Percentiles rank a stretch among this genome's conserved stretches.
Conservation (phyloP, 2,888 invertebrate genomes). For the Suillia variegata region DNA sequence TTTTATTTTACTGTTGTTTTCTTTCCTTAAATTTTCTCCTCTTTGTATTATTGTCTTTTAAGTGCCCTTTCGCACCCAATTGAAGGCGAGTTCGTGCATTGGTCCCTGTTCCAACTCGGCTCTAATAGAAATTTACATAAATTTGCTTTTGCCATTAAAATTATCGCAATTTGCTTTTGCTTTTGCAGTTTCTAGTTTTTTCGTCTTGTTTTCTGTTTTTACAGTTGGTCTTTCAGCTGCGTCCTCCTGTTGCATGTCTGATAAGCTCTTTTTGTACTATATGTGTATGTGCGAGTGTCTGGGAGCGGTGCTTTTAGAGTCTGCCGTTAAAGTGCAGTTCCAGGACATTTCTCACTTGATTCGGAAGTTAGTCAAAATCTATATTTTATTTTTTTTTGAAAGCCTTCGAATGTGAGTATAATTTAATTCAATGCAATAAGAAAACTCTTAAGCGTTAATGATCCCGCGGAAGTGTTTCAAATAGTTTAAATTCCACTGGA, state of each 20-base stretch:
- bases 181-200: neutral
- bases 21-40: neutral
- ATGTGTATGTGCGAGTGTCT: too few relatives aligned
- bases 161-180: constrained; percentile 9
- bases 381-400: too few relatives aligned
- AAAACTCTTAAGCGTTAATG: too few relatives aligned
- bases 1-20: neutral
- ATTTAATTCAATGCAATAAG: too few relatives aligned
- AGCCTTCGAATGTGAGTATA: too few relatives aligned
- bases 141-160: constrained; percentile 31
- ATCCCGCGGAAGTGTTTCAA: too few relatives aligned
- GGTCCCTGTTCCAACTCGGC: neutral
- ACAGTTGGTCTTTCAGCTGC: neutral
- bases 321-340: neutral
- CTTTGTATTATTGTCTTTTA: neutral
- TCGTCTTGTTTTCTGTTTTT: neutral
- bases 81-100: too few relatives aligned
- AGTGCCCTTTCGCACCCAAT: neutral
- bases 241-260: neutral
- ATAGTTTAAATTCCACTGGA: too few relatives aligned
- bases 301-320: too few relatives aligned
- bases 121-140: constrained; percentile 32
- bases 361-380: too few relatives aligned
- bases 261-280: neutral
- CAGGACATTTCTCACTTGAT: too few relatives aligned